These are phyloP conservation scores for Onychomys torridus DNA, from an alignment of 2,797 vertebrate species.

Conservation along the genomic window DNA sequence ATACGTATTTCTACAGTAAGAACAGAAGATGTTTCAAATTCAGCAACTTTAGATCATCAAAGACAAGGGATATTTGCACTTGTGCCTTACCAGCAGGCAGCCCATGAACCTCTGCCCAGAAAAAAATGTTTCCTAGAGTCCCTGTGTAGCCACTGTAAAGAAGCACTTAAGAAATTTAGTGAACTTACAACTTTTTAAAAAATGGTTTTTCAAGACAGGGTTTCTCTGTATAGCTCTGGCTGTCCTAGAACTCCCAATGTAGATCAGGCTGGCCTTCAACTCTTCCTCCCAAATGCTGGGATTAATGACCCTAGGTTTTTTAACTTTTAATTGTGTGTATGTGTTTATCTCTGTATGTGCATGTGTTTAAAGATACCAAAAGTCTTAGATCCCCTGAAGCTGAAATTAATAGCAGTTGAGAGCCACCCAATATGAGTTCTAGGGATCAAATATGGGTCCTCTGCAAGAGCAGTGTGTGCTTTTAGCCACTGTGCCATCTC, in stretches of 20 bases:
- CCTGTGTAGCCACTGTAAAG: neutral
- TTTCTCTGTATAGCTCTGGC: neutral
- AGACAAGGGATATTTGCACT: neutral
- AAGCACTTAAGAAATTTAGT: neutral
- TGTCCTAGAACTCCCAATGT: neutral
- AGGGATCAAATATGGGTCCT: neutral
- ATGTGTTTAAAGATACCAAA: neutral
- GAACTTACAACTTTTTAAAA: neutral
- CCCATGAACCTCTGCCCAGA: neutral
- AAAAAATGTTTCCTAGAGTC: neutral
- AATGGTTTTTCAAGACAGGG: neutral
- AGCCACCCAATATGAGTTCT: neutral
- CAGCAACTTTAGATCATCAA: neutral
- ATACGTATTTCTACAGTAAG: neutral
- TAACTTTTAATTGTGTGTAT: neutral
- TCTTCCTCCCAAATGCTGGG: neutral
- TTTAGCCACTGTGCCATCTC: neutral
- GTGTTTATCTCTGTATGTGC: neutral
- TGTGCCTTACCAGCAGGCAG: neutral
- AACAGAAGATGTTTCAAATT: neutral
- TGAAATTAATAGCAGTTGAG: neutral
- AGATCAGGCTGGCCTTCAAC: neutral
- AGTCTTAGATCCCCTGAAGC: neutral
- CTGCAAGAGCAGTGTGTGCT: neutral
- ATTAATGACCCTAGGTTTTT: neutral